These are phyloP conservation scores for Lithophane socia DNA, from an alignment of 2,888 invertebrate genomes.

Conservation along the genomic window DNA sequence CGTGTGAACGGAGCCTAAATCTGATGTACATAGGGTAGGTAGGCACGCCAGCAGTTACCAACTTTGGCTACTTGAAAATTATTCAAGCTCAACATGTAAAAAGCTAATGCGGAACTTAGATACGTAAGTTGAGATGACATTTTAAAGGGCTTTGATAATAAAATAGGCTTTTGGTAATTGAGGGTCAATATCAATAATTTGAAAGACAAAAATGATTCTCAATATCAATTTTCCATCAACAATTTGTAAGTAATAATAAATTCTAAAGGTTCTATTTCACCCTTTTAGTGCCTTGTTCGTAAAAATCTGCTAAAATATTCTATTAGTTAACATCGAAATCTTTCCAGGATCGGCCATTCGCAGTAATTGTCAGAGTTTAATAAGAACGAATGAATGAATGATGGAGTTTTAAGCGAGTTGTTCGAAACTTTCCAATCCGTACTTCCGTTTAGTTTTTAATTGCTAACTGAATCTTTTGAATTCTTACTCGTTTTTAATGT, in stretches of 20 bases:
- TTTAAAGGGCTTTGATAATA: not conserved
- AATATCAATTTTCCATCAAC: constrained; percentile 2
- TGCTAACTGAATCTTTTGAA: constrained; percentile 62
- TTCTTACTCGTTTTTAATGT: constrained; percentile 48
- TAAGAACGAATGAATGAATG: constrained; percentile 65
- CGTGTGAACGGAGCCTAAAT: not conserved
- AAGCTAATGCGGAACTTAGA: too few species aligned
- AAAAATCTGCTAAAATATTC: constrained; percentile 58
- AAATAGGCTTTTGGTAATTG: not conserved
- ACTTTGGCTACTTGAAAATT: not conserved
- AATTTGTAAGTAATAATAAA: constrained; percentile 22
- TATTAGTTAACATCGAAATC: constrained; percentile 60
- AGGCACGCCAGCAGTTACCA: not conserved
- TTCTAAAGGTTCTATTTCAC: constrained; percentile 20
- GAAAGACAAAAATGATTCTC: not conserved
- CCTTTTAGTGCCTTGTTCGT: constrained; percentile 32
- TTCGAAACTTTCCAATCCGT: constrained; percentile 60
- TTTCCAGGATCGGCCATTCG: constrained; percentile 45
- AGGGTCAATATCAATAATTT: not conserved
- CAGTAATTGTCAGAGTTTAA: constrained; percentile 65
- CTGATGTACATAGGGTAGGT: not conserved
- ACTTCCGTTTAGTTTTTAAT: constrained; percentile 66
- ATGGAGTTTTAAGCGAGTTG: constrained; percentile 68
- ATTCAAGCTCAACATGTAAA: not conserved
- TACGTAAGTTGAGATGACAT: not conserved